Base-by-base conservation (phyloP, 1,140 invertebrate species). In the Lethocerus indicus region DNA sequence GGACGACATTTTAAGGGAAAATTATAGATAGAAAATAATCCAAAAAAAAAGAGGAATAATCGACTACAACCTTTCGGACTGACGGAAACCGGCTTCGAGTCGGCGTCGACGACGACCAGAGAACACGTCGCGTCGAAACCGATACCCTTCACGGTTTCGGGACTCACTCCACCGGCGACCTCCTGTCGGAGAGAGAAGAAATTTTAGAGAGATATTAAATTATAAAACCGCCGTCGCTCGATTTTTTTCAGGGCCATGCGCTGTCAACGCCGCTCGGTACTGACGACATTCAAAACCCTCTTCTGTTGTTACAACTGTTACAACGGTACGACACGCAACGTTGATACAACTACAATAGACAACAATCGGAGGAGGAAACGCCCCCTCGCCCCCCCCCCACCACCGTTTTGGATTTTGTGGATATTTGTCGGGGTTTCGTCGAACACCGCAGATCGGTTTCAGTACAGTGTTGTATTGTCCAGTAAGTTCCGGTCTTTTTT, bases 81-180 rank as follows among this genome's bases (percentile, higher is more conserved):
- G 0, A 91, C 74, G 18, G 81, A 75, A 6, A 91, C 58, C 3
- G 90, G 82, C 40, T 75, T 64, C 20, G 74, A 74, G 54, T 79
- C 66, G 56, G 69, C 64, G 57, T 83, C 86, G 18, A 95, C 54
- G 20, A 78, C 81, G 5, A 92, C 91, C 36, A 97, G 62, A 13
- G 91, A 96, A 63, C 92, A 96, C 28, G 92, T 97, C 16, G 91
- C 92, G 75, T 93, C 90, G 71, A 96, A 96, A 1, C 90, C 89
- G 58, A 97, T 81, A 37, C 85, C 88, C 69, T 75, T 79, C 12
- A 94, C 71, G 55, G 64, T 58, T 40, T 71, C 59, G 41, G 71
- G 64, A 40, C 71, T 59, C 28, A 79, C 63, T 56, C 71, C 68
- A 57, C 63, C 59, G 35, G 66, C 66, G 27, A 86, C 75, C 58